Base-by-base conservation (phyloP, 30 jellyfish, hydroid and myxozoan genomes). In the Sanderia malayensis region DNA sequence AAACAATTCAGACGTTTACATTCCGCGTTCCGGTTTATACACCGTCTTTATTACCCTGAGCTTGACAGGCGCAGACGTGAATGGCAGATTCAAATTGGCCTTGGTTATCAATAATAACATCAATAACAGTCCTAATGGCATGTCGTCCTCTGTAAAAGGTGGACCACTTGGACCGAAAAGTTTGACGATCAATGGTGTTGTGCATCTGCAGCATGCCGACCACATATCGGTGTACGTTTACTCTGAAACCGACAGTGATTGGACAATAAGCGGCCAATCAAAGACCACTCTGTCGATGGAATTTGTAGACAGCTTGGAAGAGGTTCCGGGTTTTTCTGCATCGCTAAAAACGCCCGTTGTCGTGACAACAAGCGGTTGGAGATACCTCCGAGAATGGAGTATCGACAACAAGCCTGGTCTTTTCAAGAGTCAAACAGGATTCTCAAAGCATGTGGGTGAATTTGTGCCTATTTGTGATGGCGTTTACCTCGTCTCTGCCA, bases 221-320 rank as follows among this genome's bases (percentile, higher is more conserved):
- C 34, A 31, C 62, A 80, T 81, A 26, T 82, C 97, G 8, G 93
- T 82, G 62, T 82, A 73, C 49, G 88, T 88, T n/a, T 68, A 37
- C 45, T 88, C 97, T 2, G 95, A 81, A 30, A 52, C 41, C 11
- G 97, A 81, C 63, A 57, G 53, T 23, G 80, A 71, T 71, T 88
- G 97, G 97, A 31, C 78, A 46, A 46, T 88, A 22, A 66, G 58
- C 44, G 97, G 97, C 73, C 70, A 60, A n/a, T 71, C 97, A 26
- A 83, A 81, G 55, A 57, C 95, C 2, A 59, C 97, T 23, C 74
- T 81, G 41, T 67, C 83, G 6, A 21, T 82, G 70, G 79, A 88
- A 49, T 70, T 71, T 53, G 70, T 88, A 32, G 86, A 87, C 13
- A 65, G 46, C 21, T 47, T 47, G 11, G 95, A 84, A 8, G 69